phyloP scores from a whole-genome alignment of 2,113 vertebrate species.

The Ailurus styani region DNA sequence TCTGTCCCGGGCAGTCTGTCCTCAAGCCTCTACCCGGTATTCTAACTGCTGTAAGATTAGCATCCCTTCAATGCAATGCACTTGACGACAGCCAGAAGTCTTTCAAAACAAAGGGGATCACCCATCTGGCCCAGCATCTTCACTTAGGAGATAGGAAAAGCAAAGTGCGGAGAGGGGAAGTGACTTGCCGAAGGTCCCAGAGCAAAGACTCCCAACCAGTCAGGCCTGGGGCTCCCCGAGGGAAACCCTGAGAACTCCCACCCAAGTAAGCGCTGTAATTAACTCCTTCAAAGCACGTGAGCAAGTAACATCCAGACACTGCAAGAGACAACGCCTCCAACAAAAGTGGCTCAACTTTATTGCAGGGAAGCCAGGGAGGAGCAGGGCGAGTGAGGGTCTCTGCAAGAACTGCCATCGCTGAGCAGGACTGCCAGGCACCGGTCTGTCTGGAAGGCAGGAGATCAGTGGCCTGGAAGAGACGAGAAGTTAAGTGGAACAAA shows the following conservation, averaged over 20 bases:
- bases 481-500: background rate
- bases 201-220: background rate
- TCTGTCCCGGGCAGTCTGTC: background rate
- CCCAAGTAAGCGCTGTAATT: background rate
- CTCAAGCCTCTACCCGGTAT: background rate
- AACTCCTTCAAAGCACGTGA: background rate
- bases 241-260: background rate
- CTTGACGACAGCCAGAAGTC: background rate
- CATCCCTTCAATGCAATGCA: background rate
- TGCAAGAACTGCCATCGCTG: background rate
- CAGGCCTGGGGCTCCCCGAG: rapidly evolving
- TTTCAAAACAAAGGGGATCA: background rate
- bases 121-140: background rate
- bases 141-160: background rate
- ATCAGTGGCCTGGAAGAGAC: constrained; percentile 5
- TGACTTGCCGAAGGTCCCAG: background rate
- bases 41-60: background rate
- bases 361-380: background rate
- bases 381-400: background rate
- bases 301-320: background rate
- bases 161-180: background rate
- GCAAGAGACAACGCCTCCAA: background rate
- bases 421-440: background rate
- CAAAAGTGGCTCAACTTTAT: constrained; percentile 49
- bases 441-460: background rate